Conservation (phyloP, 53 echinoderm and acorn worm genomes). For the Patiria pectinifera region DNA sequence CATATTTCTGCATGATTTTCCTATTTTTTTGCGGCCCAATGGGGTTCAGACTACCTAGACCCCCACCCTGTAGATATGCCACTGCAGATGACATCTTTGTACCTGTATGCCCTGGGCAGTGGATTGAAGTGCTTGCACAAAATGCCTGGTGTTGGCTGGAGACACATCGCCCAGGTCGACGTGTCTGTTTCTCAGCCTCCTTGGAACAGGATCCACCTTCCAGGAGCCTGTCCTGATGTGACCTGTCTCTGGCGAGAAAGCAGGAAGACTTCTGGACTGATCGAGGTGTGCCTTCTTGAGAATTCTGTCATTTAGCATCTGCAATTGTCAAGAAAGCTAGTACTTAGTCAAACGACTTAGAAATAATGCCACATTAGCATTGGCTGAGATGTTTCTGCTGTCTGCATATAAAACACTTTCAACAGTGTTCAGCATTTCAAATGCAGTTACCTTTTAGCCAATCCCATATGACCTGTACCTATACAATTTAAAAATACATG, state of each 20-base stretch:
- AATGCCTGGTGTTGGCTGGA: constrained; percentile 70
- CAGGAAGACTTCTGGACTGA: constrained; percentile 50
- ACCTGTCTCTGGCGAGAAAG: constrained; percentile 71
- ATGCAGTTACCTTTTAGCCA: too few species aligned
- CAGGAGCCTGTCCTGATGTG: constrained; percentile 73
- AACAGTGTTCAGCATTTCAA: too few species aligned
- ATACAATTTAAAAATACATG: too few species aligned
- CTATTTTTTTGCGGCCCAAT: too few species aligned
- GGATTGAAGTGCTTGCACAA: constrained; percentile 68
- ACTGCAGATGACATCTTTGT: not conserved
- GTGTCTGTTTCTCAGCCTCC: constrained; percentile 75
- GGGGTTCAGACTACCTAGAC: too few species aligned
- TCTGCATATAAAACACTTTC: too few species aligned
- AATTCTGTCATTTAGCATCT: constrained; percentile 71
- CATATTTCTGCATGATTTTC: too few species aligned
- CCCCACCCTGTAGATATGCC: not conserved
- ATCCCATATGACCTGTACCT: too few species aligned
- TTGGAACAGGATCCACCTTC: constrained; percentile 77
- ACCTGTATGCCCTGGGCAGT: constrained; percentile 84
- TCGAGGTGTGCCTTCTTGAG: constrained; percentile 68
- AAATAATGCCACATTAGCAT: too few species aligned
- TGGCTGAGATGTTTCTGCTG: too few species aligned
- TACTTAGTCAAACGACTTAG: not conserved
- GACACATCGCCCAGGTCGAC: constrained; percentile 85
- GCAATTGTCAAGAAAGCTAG: not conserved